A percentile compares a stretch with the other conserved stretches of the same genome.
phyloP scores from a whole-genome alignment of 2,797 vertebrate species.

The Acrossocheilus wenchowensis region DNA sequence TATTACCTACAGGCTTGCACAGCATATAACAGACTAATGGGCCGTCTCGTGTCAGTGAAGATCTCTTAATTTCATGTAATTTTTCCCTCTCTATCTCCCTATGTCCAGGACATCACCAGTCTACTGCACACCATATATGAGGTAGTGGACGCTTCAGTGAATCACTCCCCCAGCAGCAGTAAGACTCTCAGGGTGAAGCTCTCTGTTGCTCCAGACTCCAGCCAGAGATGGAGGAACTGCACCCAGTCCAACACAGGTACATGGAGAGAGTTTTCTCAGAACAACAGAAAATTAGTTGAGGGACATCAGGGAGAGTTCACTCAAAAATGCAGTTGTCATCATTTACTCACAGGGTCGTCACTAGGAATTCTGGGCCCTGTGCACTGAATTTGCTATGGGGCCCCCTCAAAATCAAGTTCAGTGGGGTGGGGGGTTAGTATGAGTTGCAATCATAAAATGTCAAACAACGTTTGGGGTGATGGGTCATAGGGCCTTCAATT shows the following conservation, averaged over 20 bases:
- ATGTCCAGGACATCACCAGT: constrained; percentile 93
- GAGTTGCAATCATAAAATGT: no score
- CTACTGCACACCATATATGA: constrained; percentile 98
- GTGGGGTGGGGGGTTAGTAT: no score
- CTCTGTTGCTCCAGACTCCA: constrained; percentile 92
- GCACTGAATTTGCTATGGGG: no score
- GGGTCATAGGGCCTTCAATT: no score
- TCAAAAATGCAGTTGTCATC: not conserved
- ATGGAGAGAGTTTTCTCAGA: not conserved
- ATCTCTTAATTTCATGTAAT: constrained; percentile 2
- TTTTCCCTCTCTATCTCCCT: constrained; percentile 6
- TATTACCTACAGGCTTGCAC: not conserved
- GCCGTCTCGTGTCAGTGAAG: not conserved
- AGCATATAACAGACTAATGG: not conserved
- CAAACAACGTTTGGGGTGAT: no score
- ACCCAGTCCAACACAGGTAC: constrained; percentile 85
- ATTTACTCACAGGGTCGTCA: not conserved
- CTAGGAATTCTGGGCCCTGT: no score
- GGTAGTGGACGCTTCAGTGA: constrained; percentile 96
- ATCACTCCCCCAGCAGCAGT: constrained; percentile 95
- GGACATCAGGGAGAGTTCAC: not conserved
- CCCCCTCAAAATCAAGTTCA: no score
- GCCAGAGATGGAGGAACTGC: constrained; percentile 87
- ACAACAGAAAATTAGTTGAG: not conserved
- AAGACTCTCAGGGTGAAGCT: constrained; percentile 97